These are phyloP conservation scores for Coryphaenoides rupestris DNA, from an alignment of 2,113 vertebrate species.

Conservation along the genomic window DNA sequence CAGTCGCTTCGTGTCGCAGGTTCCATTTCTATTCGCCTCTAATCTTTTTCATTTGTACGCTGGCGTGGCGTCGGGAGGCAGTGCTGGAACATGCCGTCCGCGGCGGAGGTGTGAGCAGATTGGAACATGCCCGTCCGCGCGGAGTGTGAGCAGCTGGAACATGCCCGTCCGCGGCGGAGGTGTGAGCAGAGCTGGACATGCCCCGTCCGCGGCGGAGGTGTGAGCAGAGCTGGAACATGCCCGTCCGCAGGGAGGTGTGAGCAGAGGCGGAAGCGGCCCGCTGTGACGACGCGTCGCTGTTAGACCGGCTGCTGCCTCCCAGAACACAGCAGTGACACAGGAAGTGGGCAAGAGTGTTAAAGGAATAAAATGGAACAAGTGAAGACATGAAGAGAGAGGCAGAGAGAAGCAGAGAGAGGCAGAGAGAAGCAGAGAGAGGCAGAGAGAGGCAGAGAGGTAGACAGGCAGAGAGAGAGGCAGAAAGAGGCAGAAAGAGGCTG, in stretches of 20 bases:
- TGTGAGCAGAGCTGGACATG: conserved; percentile 12
- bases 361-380: neutral
- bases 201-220: conserved; percentile 47
- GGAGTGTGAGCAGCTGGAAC: too few species aligned
- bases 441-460: too few species aligned
- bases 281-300: conserved; percentile 60
- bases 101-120: conserved; percentile 53
- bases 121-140: too few species aligned
- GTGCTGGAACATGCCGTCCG: conserved; percentile 23
- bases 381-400: neutral
- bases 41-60: neutral
- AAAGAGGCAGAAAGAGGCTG: too few species aligned
- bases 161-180: conserved; percentile 44
- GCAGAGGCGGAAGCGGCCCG: conserved; percentile 51
- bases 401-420: conserved; percentile 16
- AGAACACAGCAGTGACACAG: conserved; percentile 8
- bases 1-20: neutral
- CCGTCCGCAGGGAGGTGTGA: conserved; percentile 49
- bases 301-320: conserved; percentile 53
- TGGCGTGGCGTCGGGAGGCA: conserved; percentile 1
- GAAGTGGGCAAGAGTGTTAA: conserved; percentile 22
- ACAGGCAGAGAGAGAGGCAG: conserved; percentile 48
- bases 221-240: conserved; percentile 7
- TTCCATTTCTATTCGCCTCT: neutral
- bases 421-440: conserved; percentile 7